phyloP scores from a whole-genome alignment of 2,113 vertebrate genomes.

The Polypterus senegalus region DNA sequence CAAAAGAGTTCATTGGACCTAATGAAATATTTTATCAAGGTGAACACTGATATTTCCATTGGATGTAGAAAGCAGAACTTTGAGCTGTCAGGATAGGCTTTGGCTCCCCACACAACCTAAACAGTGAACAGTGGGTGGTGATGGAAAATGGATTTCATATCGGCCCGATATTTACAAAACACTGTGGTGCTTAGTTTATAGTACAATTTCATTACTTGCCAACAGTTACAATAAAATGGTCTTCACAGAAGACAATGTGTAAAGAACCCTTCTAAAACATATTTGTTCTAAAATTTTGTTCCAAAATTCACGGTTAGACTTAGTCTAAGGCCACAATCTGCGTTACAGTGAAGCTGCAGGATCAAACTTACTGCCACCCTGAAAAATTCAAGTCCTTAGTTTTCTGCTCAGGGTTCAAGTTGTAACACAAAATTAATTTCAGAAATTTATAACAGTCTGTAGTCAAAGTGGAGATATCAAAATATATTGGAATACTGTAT shows the following conservation, averaged over 20 bases:
- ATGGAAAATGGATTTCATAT: not conserved
- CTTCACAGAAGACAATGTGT: constrained; percentile 5
- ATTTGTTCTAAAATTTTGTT: not conserved
- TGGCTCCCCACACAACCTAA: not conserved
- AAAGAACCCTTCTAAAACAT: not conserved
- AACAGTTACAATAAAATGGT: not conserved
- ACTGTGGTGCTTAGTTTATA: not conserved
- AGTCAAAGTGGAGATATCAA: constrained; percentile 2
- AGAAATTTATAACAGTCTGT: not conserved
- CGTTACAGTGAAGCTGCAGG: not conserved
- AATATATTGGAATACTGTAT: not conserved
- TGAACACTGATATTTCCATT: not conserved
- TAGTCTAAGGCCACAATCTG: not conserved
- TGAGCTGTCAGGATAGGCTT: not conserved
- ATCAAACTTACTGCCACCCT: not conserved
- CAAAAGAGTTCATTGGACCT: no score
- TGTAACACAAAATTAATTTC: not conserved
- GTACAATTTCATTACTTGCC: not conserved
- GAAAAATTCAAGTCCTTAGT: not conserved
- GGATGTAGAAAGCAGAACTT: not conserved
- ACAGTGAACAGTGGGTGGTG: no score
- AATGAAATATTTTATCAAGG: no score
- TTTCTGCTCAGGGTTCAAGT: no score
- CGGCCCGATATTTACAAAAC: not conserved
- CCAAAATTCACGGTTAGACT: not conserved